Conservation (phyloP, 2,113 vertebrate genomes). For the Chroicocephalus ridibundus region DNA sequence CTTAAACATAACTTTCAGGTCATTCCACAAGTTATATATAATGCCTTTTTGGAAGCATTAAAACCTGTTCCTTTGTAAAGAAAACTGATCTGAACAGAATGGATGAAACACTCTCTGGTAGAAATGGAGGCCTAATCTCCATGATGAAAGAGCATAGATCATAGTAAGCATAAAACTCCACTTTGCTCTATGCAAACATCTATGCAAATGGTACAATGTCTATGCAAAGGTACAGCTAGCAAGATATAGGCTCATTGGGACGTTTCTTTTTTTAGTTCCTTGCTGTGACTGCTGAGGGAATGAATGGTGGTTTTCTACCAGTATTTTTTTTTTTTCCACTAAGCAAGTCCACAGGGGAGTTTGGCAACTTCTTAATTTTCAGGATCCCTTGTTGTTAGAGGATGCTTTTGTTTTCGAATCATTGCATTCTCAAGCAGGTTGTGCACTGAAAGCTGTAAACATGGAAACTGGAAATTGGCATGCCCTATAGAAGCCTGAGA, state of each 20-base stretch:
- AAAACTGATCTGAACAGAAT: not conserved
- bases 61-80: not conserved
- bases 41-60: not conserved
- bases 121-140: not conserved
- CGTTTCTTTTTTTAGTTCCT: not conserved
- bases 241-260: not conserved
- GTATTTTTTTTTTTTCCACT: not conserved
- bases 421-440: slow-evolving; percentile 14
- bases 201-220: not conserved
- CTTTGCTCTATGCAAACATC: not conserved
- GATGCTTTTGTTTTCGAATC: slow-evolving; percentile 60
- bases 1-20: not conserved
- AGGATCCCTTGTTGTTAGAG: slow-evolving; percentile 1
- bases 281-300: not conserved
- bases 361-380: slow-evolving; percentile 46
- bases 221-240: not conserved
- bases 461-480: slow-evolving; percentile 54
- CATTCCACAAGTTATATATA: not conserved
- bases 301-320: not conserved
- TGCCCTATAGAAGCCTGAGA: slow-evolving; percentile 25
- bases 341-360: not conserved
- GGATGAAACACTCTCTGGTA: not conserved
- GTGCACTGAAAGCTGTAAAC: slow-evolving; percentile 47
- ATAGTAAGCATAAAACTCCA: not conserved
- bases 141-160: not conserved